These are phyloP conservation scores for Manduca sexta DNA, from an alignment of 1,140 invertebrate genomes.

Conservation along the genomic window DNA sequence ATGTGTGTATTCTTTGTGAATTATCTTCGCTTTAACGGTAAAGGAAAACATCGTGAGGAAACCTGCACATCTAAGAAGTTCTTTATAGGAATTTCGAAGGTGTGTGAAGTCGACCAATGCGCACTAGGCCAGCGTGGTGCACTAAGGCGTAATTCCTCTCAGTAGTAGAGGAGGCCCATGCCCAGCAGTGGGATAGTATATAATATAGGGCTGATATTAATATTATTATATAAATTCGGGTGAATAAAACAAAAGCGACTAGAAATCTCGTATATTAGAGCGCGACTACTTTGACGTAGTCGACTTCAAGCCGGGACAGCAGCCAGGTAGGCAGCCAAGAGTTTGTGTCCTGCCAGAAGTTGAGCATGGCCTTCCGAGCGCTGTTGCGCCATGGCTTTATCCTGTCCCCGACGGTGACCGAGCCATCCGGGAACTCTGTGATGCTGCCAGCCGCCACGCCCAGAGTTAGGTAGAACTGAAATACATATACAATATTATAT, in stretches of 20 bases:
- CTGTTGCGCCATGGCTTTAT: constrained; percentile 83
- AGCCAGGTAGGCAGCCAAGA: constrained; percentile 78
- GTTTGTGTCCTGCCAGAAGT: constrained; percentile 76
- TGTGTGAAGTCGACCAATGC: too few species aligned
- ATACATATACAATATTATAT: constrained; percentile 3
- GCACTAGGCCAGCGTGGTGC: too few species aligned
- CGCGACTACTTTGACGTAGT: constrained; percentile 76
- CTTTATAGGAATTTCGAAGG: too few species aligned
- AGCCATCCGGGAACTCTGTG: constrained; percentile 75
- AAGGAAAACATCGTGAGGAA: too few species aligned
- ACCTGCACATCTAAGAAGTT: too few species aligned
- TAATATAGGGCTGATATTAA: too few species aligned
- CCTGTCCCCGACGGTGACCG: constrained; percentile 18
- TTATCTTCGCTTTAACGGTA: too few species aligned
- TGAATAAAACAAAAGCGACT: neutral
- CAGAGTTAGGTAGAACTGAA: constrained; percentile 82
- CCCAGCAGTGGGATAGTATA: too few species aligned
- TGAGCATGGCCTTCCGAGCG: constrained; percentile 65
- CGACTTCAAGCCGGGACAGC: constrained; percentile 73
- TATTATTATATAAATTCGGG: too few species aligned
- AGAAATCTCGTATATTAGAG: constrained; percentile 47
- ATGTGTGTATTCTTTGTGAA: too few species aligned
- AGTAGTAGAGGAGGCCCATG: too few species aligned
- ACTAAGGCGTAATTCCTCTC: too few species aligned
- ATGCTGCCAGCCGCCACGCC: constrained; percentile 84